Base-by-base conservation (phyloP, 2,888 invertebrate species). In the Lysandra bellargus region DNA sequence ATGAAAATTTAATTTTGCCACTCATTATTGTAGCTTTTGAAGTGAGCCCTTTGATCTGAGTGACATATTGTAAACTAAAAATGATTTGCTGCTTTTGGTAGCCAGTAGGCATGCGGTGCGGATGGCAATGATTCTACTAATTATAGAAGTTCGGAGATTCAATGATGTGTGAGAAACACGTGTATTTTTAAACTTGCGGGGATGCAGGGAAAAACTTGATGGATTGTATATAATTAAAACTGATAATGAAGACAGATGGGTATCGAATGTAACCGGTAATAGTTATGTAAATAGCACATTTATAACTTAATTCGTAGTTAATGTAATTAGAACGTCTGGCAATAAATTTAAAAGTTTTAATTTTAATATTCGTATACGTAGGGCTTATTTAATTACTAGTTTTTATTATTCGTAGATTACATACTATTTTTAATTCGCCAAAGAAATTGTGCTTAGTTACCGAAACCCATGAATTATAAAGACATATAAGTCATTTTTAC, bases 21-120 rank as follows among this genome's bases (percentile, higher is more conserved):
- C 85, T 87, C 85, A 88, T 88, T 87, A 88, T 86, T 86, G 84
- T 85, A 81, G 82, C 87, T 90, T 93, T 92, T 93, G 92, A 93
- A 90, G 90, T 91, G 83, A 87, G 85, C 84, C 85, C 92, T 94
- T 93, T 94, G 93, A 94, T 92, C 88, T 90, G 86, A 87, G 88
- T 90, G 91, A 91, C 91, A 90, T 90, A 89, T 85, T 85, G 91
- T 93, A 93, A 90, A 91, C 93, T 89, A 88, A 87, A 85, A 87
- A 91, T 91, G 92, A 91, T 91, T 91, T 87, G 90, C 85, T 84
- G 85, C 88, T 86, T 84, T 87, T 83, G 88, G 90, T 84, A 85
- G 89, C 90, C 88, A 14, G 69, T 37, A 69, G 33, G 5, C 89
- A 89, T 79, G 78, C 53, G 86, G 85, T 84, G 85, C 86, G 85